phyloP scores from a whole-genome alignment of 2,113 vertebrate genomes.

The Naja naja region DNA sequence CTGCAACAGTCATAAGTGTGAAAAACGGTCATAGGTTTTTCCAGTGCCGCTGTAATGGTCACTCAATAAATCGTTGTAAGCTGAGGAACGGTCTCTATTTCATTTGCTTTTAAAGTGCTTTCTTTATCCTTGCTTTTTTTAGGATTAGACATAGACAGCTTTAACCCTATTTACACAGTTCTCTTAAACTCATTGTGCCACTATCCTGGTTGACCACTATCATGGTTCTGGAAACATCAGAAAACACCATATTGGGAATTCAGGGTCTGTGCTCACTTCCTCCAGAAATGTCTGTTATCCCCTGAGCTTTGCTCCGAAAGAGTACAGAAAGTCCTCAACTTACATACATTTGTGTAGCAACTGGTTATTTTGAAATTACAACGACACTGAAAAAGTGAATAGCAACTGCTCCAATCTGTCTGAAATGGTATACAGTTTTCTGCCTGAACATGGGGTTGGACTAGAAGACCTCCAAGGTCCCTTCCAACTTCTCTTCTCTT shows the following conservation, averaged over 20 bases:
- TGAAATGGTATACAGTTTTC: no score
- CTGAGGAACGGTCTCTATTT: neutral
- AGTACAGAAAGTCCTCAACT: neutral
- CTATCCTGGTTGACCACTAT: neutral
- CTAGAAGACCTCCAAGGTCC: no score
- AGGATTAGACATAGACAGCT: neutral
- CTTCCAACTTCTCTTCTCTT: no score
- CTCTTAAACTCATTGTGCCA: neutral
- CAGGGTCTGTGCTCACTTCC: neutral
- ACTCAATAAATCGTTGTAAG: no score
- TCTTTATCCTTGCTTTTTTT: neutral
- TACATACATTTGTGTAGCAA: no score
- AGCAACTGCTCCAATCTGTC: no score
- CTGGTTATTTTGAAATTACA: no score
- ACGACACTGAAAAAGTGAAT: no score
- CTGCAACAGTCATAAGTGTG: no score
- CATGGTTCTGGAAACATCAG: neutral
- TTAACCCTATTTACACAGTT: neutral
- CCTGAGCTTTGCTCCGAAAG: neutral
- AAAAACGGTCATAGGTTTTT: no score
- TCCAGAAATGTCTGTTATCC: neutral
- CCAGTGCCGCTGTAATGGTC: no score
- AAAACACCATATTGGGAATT: neutral
- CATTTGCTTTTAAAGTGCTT: neutral
- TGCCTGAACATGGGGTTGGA: no score